phyloP scores from a whole-genome alignment of 2,113 vertebrate genomes.

The Carettochelys insculpta region DNA sequence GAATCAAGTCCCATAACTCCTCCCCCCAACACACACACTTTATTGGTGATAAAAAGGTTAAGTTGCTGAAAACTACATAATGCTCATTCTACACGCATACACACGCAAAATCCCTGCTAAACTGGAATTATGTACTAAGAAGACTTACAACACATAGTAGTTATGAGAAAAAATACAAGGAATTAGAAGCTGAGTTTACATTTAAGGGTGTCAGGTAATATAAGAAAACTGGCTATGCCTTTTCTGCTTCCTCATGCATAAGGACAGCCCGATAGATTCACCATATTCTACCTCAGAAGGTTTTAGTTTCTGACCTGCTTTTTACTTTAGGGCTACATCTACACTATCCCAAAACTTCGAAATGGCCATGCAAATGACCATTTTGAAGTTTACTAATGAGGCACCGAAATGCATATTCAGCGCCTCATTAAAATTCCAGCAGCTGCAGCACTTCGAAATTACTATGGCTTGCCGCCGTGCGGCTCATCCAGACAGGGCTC shows the following conservation, averaged over 20 bases:
- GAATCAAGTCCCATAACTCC: slow-evolving; percentile 4
- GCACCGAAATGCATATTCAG: no score
- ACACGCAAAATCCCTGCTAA: neutral
- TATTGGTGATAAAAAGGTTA: neutral
- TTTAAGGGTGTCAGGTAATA: neutral
- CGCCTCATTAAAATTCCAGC: no score
- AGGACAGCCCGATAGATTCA: neutral
- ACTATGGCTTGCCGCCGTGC: no score
- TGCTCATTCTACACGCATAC: neutral
- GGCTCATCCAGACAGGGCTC: no score
- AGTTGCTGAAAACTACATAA: neutral
- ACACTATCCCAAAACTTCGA: no score
- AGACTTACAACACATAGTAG: neutral
- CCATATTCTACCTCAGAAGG: neutral
- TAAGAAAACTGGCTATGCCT: neutral
- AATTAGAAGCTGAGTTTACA: neutral
- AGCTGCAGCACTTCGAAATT: no score
- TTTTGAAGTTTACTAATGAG: no score
- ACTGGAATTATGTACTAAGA: neutral
- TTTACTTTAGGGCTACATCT: no score
- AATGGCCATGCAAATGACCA: no score
- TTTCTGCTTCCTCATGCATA: neutral
- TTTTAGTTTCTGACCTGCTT: neutral
- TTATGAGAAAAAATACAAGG: neutral
- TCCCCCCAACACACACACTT: neutral